Evolutionary conservation across 2,888 invertebrate genomes (phyloP), one percentile per base, ranked within the genome.

Genomic region (Protophormia terraenovae): DNA sequence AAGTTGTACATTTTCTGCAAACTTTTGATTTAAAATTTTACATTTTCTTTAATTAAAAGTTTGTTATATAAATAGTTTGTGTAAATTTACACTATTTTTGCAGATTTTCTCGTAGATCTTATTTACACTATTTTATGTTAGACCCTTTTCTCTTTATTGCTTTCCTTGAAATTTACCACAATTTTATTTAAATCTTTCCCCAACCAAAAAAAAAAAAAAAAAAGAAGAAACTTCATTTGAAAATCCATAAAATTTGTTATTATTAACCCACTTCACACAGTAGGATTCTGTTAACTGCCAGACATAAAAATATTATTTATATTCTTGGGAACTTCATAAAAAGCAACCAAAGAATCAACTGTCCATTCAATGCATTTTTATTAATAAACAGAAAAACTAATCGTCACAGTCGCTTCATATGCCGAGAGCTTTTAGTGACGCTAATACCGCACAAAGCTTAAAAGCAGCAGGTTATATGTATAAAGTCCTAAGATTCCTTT

Each of bases 251-350:
- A 82, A 78, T 85, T 87, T 84, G 78, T 80, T 86, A 86, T 80
- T 86, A 87, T 87, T 86, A 86, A 87, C 86, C 87, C 87, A 87
- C 71, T 83, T 81, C 86, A 86, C 87, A 87, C 87, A 87, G 87
- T 87, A 78, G 87, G 87, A 86, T 76, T 79, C 73, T 82, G 82
- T 85, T 85, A 85, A 85, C 82, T 75, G 82, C 72, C 81, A 83
- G 76, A 77, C 82, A 83, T 83, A 71, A 83, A 83, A 83, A 77
- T 83, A 83, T 82, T 82, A 77, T 64, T 77, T 82, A 83, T 83
- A 77, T 64, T 83, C 82, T 77, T 83, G 76, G 76, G 82, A 83
- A 83, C 76, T 71, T 55, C 35, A 72, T 80, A 72, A 72, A 64
- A 55, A 66, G 29, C 32, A 24, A 53, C 1, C 58, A 71, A 50